Evolutionary conservation across 2,888 invertebrate genomes (phyloP), one percentile per base, ranked within the genome.

Genomic region (Lasiommata megera): DNA sequence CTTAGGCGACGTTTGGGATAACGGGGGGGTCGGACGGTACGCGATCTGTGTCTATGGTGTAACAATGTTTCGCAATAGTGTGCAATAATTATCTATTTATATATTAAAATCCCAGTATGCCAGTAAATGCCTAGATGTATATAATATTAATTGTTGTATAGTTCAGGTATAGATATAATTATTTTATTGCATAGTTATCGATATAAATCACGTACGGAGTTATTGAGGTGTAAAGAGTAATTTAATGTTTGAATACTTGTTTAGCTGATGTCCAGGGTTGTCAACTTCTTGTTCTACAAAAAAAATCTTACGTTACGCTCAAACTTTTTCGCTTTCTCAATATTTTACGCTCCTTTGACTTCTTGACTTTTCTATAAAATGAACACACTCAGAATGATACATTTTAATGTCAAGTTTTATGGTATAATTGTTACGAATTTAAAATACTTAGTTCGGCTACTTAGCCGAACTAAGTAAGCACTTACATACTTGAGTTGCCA

Each of bases 51-150:
- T 37, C 6, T 16, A 40, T 40, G 40, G 51, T 40, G 17, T 29
- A 29, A 29, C 29, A 5, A 51, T 48, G 38, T 60, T 54, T 63
- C 54, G 58, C 53, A 51, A 44, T 46, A 61, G 65, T 60, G 75
- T 75, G 75, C 75, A 75, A 73, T 73, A 73, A 59, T 37, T 12
- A 23, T 40, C 3, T 37, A 60, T 46, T 40, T 52, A 55, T 38
- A 44, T 51, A 38, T 28, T 57, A 43, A 56, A 63, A 54, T 54
- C 46, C 54, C 58, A 62, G 52, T 62, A 66, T 66, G 72, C 73
- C 82, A 79, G 83, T 75, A 72, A 71, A 67, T 63, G 67, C 70
- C 62, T 72, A 53, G 56, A 63, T 82, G 80, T 83, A 83, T 69
- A 82, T 82, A 75, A 56, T 62, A 71, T 68, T 29, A 41, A 31